phyloP scores from a whole-genome alignment of 2,797 vertebrate genomes.

The Crocidura indochinensis region DNA sequence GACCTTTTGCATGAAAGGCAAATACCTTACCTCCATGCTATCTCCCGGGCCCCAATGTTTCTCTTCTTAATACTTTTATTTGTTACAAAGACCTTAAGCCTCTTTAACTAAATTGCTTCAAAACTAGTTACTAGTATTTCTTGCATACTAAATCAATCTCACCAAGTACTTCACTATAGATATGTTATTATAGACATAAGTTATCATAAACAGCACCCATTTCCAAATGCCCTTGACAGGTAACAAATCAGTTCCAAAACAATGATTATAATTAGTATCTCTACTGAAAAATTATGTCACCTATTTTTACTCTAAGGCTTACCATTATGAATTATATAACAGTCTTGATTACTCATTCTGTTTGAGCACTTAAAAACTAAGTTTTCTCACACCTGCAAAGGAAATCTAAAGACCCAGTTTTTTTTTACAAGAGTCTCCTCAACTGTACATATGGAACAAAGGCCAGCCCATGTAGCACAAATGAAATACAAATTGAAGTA shows the following conservation, averaged over 20 bases:
- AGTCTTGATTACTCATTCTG: neutral
- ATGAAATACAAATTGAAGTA: constrained; percentile 51
- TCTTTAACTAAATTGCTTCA: neutral
- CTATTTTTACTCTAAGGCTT: constrained; percentile 5
- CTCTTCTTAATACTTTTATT: neutral
- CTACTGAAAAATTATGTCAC: neutral
- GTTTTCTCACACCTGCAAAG: constrained; percentile 52
- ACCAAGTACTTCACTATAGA: neutral
- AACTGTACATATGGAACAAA: neutral
- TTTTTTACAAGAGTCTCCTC: neutral
- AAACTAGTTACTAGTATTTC: neutral
- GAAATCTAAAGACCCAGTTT: constrained; percentile 42
- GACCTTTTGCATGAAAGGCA: too few species aligned
- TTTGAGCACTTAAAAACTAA: constrained; percentile 52
- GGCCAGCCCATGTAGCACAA: neutral
- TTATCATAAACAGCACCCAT: neutral
- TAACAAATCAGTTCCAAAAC: neutral
- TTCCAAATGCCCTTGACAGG: constrained; percentile 5
- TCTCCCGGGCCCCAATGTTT: too few species aligned
- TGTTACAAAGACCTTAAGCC: constrained; percentile 37
- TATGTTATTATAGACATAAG: neutral
- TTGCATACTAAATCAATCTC: constrained; percentile 42
- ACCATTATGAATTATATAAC: constrained; percentile 3
- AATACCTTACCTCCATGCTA: too few species aligned
- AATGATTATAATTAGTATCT: neutral